phyloP scores from a whole-genome alignment of 2,797 vertebrate species.

The Chrysocyon brachyurus region DNA sequence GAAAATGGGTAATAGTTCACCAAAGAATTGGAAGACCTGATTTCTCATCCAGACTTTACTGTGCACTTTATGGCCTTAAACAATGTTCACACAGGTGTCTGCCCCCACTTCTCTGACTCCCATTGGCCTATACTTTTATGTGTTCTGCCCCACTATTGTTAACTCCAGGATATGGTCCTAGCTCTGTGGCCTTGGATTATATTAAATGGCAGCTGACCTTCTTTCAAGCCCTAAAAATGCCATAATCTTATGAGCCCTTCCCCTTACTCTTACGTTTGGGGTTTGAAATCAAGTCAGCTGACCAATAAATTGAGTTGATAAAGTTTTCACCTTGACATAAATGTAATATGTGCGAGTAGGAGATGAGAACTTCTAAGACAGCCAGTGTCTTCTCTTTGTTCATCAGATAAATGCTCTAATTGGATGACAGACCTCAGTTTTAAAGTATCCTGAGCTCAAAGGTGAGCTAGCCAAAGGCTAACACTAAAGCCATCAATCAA shows the following conservation, averaged over 20 bases:
- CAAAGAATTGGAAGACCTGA: not conserved
- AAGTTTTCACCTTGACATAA: not conserved
- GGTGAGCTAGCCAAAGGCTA: conserved; percentile 70
- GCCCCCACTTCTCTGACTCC: not conserved
- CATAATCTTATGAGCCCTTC: conserved; percentile 38
- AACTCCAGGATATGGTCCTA: not conserved
- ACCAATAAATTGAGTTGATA: conserved; percentile 69
- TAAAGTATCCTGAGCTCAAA: conserved; percentile 71
- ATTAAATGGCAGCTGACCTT: not conserved
- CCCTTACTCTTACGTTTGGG: conserved; percentile 39
- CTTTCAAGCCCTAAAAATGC: conserved; percentile 44
- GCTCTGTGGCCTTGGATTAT: not conserved
- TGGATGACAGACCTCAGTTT: conserved; percentile 67
- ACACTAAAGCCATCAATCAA: conserved; percentile 66
- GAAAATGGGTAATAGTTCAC: not conserved
- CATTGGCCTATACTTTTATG: not conserved
- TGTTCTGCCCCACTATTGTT: not conserved
- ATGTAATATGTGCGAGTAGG: conserved; percentile 29
- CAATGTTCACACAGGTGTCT: not conserved
- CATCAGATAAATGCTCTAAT: conserved; percentile 75
- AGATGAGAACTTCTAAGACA: conserved; percentile 55
- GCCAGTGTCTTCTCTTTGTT: conserved; percentile 36
- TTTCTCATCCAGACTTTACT: conserved; percentile 9
- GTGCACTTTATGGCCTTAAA: not conserved
- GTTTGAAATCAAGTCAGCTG: conserved; percentile 70